These are phyloP conservation scores for Onychomys arenicola DNA, from an alignment of 2,797 vertebrate species.

Conservation along the genomic window DNA sequence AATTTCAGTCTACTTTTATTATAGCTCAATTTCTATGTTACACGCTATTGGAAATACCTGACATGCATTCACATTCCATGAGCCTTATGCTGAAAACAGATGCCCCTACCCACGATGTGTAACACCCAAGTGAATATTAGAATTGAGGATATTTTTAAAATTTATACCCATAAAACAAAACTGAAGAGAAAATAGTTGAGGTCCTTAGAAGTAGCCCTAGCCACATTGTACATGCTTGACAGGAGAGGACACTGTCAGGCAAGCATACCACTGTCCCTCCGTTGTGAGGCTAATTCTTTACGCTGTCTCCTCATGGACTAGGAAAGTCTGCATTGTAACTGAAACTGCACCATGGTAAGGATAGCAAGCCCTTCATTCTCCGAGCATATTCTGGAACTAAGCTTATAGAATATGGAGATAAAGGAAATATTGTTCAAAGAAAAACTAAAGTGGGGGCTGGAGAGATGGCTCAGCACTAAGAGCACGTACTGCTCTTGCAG, in stretches of 20 bases:
- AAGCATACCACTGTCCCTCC: not conserved
- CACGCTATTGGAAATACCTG: not conserved
- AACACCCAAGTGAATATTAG: not conserved
- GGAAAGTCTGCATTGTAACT: not conserved
- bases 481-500: not conserved
- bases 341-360: not conserved
- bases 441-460: not conserved
- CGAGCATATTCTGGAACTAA: not conserved
- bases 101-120: not conserved
- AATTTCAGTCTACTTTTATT: not conserved
- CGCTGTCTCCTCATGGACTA: not conserved
- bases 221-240: not conserved
- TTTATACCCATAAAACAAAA: not conserved
- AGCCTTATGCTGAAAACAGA: not conserved
- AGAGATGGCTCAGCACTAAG: not conserved
- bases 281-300: not conserved
- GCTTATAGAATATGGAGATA: not conserved
- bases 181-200: not conserved
- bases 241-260: not conserved
- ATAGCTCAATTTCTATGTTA: not conserved
- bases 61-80: not conserved
- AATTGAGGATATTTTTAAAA: not conserved
- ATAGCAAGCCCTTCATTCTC: constrained; percentile 13
- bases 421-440: not conserved
- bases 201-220: not conserved